phyloP scores from a whole-genome alignment of 2,888 invertebrate species.

The Eristalis pertinax region DNA sequence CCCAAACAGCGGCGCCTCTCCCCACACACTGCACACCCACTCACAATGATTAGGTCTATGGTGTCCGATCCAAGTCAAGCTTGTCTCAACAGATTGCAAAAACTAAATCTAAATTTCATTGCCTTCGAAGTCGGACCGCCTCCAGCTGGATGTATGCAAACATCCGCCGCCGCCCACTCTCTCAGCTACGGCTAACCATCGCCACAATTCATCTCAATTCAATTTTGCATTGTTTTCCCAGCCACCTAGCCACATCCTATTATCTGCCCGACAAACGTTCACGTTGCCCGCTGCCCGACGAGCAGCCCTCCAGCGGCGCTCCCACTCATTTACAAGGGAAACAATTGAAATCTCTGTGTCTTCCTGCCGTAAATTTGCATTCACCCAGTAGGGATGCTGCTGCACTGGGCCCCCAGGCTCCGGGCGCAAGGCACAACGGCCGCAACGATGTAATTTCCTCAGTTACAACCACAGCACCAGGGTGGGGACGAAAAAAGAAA shows the following conservation, averaged over 20 bases:
- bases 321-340: conserved; percentile 58
- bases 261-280: conserved; percentile 46
- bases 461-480: conserved; percentile 47
- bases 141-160: neutral
- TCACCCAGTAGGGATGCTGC: conserved; percentile 29
- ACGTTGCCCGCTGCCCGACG: conserved; percentile 1
- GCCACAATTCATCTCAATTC: conserved; percentile 1
- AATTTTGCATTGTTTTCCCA: conserved; percentile 15
- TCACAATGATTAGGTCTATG: neutral
- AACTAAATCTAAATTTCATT: neutral
- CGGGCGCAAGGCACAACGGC: conserved; percentile 27
- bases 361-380: conserved; percentile 65
- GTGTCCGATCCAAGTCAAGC: neutral
- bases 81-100: neutral
- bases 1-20: neutral
- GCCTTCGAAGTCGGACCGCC: neutral
- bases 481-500: conserved; percentile 1
- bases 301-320: conserved; percentile 44
- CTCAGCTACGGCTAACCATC: neutral
- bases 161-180: neutral
- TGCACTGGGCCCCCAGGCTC: conserved; percentile 20
- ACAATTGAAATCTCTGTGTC: conserved; percentile 65
- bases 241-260: conserved; percentile 36
- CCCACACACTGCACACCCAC: neutral
- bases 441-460: conserved; percentile 56